Percentiles rank a stretch among this genome's conserved stretches.
These are phyloP conservation scores for Furcifer pardalis DNA, from an alignment of 2,797 vertebrate species.

Conservation along the genomic window DNA sequence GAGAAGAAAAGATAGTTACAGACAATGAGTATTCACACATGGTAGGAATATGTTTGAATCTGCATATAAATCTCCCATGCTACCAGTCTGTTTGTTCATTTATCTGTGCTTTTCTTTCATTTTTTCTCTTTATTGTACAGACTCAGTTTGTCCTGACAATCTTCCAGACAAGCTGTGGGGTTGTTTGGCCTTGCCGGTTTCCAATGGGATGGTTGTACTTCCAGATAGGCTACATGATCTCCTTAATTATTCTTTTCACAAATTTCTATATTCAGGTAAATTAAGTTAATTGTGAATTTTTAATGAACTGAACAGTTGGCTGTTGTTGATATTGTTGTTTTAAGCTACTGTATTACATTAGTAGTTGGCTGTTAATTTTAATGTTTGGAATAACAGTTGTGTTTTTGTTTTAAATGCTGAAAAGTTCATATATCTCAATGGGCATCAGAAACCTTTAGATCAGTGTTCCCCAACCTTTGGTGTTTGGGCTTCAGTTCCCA, in stretches of 20 bases:
- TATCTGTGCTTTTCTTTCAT: background rate
- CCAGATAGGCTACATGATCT: slow-evolving; percentile 92
- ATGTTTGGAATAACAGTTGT: background rate
- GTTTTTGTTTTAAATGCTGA: background rate
- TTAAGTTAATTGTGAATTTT: background rate
- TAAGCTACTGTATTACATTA: too few relatives aligned
- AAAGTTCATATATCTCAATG: slow-evolving; percentile 32
- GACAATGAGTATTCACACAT: background rate
- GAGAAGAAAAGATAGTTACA: background rate
- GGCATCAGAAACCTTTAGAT: slow-evolving; percentile 1
- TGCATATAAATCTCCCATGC: background rate
- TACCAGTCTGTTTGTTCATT: slow-evolving; percentile 20
- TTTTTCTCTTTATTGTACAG: slow-evolving; percentile 67
- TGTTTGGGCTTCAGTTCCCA: too few relatives aligned
- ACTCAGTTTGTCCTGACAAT: slow-evolving; percentile 93
- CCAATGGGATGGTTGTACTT: slow-evolving; percentile 93
- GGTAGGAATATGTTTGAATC: background rate
- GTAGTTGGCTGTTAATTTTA: too few relatives aligned
- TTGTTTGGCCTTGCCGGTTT: slow-evolving; percentile 90
- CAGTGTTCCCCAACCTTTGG: too few relatives aligned
- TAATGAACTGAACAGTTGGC: too few relatives aligned
- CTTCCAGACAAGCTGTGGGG: slow-evolving; percentile 88
- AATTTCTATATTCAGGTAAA: slow-evolving; percentile 96
- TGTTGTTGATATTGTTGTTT: too few relatives aligned
- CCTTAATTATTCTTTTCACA: slow-evolving; percentile 89